Base-by-base conservation (phyloP, 2,888 invertebrate species). In the Dasypolia templi region DNA sequence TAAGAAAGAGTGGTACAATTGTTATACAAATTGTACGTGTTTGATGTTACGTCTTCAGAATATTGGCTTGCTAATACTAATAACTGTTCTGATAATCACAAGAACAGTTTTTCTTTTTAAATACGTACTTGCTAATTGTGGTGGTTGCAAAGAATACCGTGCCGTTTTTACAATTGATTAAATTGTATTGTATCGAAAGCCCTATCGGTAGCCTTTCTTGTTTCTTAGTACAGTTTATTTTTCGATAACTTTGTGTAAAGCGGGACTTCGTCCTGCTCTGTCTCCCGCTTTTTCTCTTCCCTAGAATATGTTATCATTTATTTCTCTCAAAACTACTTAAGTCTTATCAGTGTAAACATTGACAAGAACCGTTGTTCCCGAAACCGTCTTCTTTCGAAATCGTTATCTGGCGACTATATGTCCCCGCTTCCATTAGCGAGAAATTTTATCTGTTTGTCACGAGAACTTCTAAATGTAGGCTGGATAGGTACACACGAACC, bases 381-480 rank as follows among this genome's bases (percentile, higher is more conserved):
- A 89, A 90, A 92, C 85, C 66, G 80, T 81, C 74, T 83, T 75
- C 82, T 93, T 93, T 89, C 88, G 88, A 90, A 91, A 92, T 89
- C 83, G 86, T 92, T 92, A 92, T 93, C 92, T 90, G 66, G 65
- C 81, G 85, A 81, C 89, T 86, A 59, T 82, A 80, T 83, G 88
- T 88, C 88, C 81, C 88, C 86, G 72, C 67, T 86, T 91, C 93
- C 93, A 94, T 94, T 94, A 94, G 92, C 87, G 72, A 83, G 89
- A 91, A 88, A 90, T 85, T 89, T 92, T 93, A 93, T 94, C 93
- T 91, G 88, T 91, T 89, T 91, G 93, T 92, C 93, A 93, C 93
- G 91, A 89, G 89, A 86, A 86, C 84, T 86, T 87, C 83, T 77
- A 87, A 88, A 89, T 87, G 85, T 86, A 88, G 83, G 85, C 82